Base-by-base conservation (phyloP, 2,797 vertebrate genomes). In the Anniella stebbinsi region DNA sequence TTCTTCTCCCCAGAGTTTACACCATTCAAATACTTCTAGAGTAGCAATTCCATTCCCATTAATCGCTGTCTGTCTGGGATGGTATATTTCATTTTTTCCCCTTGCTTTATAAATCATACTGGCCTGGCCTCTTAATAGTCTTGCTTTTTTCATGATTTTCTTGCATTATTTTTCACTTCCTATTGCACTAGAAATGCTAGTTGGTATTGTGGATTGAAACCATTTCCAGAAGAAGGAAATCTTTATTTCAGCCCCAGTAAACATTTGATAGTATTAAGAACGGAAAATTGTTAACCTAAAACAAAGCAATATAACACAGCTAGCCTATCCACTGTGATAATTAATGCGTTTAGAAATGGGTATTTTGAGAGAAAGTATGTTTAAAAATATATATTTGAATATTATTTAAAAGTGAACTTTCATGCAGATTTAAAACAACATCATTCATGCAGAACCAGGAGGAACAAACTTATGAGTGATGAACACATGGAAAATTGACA, bases 11-110 rank as follows among this genome's bases (percentile, higher is more conserved):
- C 80, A 33, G 72, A 88, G 87, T 88, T 92, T 70, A 80, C 21
- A 82, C 28, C 54, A 23, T 88, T 88, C 81, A 87, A 67, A 84
- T 84, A n/a, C 3, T 87, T 75, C 13, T 60, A 84, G 78, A 63
- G 2, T 80, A 28, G 66, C n/a, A 48, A 28, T 57, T 81, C 15
- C 30, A 90, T 73, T 72, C 2, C 33, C 28, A 60, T 57, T 41
- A 91, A 80, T 0, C 4, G 33, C 23, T 2, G 0, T 88, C 60
- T 90, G 41, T 17, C 1, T 80, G 48, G 17, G 25, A 33, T 41
- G 69, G 70, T 1, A 41, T 23, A 78, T 13, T 66, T 4, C 45
- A 6, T 69, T 48, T 93, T n/a, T 92, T 73, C 0, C 67, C 36
- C 15, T 76, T 92, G 86, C 33, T 84, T 85, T 28, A 57, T 85